Evolutionary conservation across 2,888 invertebrate species (phyloP), one percentile per base, ranked within the genome.

Genomic region (Myathropa florea): DNA sequence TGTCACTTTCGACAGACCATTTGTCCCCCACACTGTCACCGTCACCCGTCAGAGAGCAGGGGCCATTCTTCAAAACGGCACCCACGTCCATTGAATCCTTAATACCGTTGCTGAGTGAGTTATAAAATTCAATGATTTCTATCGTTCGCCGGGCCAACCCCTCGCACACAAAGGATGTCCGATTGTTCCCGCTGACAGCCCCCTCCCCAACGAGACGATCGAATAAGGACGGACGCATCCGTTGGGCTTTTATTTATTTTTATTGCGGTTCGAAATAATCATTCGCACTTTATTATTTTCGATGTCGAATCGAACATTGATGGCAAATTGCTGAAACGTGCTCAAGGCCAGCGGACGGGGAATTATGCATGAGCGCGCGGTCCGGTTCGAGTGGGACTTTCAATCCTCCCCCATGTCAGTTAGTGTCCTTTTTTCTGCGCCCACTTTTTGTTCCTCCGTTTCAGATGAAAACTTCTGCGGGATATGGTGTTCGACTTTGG

Each of bases 261-360:
- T 86, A 86, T 86, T 86, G 86, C 78, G 86, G 86, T 83, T 79
- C 59, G 70, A 86, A 73, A 86, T 86, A 86, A 75, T 86, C 83
- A 71, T 86, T 86, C 86, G 86, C 86, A 86, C 86, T 86, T 86
- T 86, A 86, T 86, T 86, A 86, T 86, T 85, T 85, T 73, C 86
- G 83, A 65, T 86, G 83, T 86, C 75, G 83, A 86, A 86, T 83
- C 64, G 79, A 83, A 86, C 86, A 83, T 86, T 79, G 86, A 83
- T 83, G 70, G 83, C 72, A 86, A 83, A 86, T 86, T 86, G 75
- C 86, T 46, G 60, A 71, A 83, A 86, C 86, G 86, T 86, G 86
- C 86, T 70, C 71, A 65, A 79, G 75, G 83, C 70, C 70, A 71
- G 65, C 78, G 75, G 70, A 24, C 57, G 67, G 33, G 63, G 75